Base-by-base conservation (phyloP, 2,113 vertebrate genomes). In the Furnarius figulus region DNA sequence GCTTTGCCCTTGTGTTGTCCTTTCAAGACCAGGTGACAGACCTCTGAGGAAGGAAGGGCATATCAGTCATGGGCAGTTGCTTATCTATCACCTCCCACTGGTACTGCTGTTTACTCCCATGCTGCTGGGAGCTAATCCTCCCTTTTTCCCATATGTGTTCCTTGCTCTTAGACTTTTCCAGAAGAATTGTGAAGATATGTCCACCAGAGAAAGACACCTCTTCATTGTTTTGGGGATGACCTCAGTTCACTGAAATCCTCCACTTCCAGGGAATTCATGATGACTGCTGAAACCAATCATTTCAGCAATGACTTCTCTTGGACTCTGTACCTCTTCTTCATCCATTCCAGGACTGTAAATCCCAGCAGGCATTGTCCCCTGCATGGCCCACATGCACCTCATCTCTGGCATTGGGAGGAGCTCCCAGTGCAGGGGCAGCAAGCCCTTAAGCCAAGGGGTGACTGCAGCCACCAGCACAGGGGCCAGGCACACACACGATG, bases 311-410 rank as follows among this genome's bases (percentile, higher is more conserved):
- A 24, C 74, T 58, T 31, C 19, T 62, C 72, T 72, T 40, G 52
- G 88, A 40, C 22, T 16, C 14, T 9, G 8, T 80, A 61, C 24
- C 6, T 21, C 59, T 78, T 49, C 28, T 72, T 56, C 12, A 15
- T 10, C 22, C 2, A 0, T 46, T 55, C 47, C 27, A 80, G 37
- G 10, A 7, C 25, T 1, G 1, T 1, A 0, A 25, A 72, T n/a
- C 12, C 47, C n/a, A 63, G 59, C 2, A 4, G 61, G 61, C 31
- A 7, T 50, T 21, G 28, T 44, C 8, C 23, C 44, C 33, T 27
- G 7, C 28, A 39, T 12, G 25, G 22, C 19, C 35, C 39, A 39
- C 20, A 50, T 14, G 12, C 13, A 44, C 13, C 72, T 20, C 22
- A 9, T 40, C 35, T 14, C 53, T 55, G 58, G 28, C 35, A 24